Evolutionary conservation across 2,113 vertebrate genomes (phyloP).

Genomic region (Rhea americana): DNA sequence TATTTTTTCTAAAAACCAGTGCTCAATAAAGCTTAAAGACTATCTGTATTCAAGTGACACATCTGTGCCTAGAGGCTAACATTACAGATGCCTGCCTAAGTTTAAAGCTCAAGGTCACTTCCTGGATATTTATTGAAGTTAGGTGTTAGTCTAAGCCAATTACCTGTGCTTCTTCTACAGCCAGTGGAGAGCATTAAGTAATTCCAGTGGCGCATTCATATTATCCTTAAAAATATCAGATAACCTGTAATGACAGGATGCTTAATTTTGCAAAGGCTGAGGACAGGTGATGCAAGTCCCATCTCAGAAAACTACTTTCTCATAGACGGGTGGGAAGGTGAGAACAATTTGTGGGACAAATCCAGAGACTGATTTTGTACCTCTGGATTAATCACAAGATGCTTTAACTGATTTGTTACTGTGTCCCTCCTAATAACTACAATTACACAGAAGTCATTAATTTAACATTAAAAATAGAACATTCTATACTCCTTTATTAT

Average conservation of each 20-base stretch:
- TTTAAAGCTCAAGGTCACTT: background rate
- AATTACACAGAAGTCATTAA: background rate
- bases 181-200: background rate
- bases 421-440: background rate
- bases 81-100: background rate
- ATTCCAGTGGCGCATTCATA: background rate
- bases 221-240: background rate
- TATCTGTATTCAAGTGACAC: background rate
- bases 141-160: background rate
- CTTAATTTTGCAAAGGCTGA: background rate
- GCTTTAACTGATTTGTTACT: fast-evolving
- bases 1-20: background rate
- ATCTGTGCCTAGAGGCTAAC: background rate
- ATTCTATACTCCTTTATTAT: background rate
- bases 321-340: background rate
- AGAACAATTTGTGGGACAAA: background rate
- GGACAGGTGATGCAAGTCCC: background rate
- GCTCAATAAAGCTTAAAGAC: background rate
- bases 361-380: background rate
- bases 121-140: background rate
- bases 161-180: background rate
- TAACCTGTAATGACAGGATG: background rate
- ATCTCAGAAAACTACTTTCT: fast-evolving
- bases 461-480: background rate
- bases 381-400: background rate